Evolutionary conservation across 2,797 vertebrate genomes (phyloP).

Genomic region (Apodemus agrarius): DNA sequence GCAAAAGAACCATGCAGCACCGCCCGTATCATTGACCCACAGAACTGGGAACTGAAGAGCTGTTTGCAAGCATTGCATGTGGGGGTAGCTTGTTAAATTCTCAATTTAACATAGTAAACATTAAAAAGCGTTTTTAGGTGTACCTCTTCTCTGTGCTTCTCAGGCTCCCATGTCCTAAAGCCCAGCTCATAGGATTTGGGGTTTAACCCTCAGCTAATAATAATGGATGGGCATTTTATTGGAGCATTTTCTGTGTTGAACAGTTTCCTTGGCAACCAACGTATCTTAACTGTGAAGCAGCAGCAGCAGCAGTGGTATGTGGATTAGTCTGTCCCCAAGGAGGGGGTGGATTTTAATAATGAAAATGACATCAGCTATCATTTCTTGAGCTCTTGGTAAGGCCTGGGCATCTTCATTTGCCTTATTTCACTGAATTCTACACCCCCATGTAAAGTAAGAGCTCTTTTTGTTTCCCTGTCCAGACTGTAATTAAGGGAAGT

Average conservation of each 20-base stretch:
- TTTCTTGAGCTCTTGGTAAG: constrained; percentile 53
- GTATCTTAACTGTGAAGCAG: constrained; percentile 21
- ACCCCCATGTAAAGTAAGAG: background rate
- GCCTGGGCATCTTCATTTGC: constrained; percentile 9
- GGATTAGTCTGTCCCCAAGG: background rate
- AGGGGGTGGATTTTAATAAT: constrained; percentile 34
- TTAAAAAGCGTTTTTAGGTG: background rate
- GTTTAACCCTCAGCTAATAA: constrained; percentile 12
- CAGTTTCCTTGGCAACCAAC: constrained; percentile 43
- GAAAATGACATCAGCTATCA: constrained; percentile 29
- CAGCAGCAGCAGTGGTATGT: background rate
- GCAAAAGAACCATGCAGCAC: background rate
- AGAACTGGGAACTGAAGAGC: background rate
- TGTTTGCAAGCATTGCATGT: background rate
- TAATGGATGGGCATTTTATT: constrained; percentile 1
- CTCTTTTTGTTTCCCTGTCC: background rate
- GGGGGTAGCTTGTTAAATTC: background rate
- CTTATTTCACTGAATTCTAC: constrained; percentile 45
- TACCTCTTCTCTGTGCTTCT: background rate
- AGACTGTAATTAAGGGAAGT: constrained; percentile 5
- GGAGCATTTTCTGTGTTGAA: constrained; percentile 22
- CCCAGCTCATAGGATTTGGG: background rate
- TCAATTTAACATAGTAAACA: background rate
- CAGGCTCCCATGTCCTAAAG: background rate
- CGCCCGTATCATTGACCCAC: background rate